Evolutionary conservation across 2,113 vertebrate species (phyloP), one percentile per base, ranked within the genome.

Genomic region (Mormyrus lacerda): DNA sequence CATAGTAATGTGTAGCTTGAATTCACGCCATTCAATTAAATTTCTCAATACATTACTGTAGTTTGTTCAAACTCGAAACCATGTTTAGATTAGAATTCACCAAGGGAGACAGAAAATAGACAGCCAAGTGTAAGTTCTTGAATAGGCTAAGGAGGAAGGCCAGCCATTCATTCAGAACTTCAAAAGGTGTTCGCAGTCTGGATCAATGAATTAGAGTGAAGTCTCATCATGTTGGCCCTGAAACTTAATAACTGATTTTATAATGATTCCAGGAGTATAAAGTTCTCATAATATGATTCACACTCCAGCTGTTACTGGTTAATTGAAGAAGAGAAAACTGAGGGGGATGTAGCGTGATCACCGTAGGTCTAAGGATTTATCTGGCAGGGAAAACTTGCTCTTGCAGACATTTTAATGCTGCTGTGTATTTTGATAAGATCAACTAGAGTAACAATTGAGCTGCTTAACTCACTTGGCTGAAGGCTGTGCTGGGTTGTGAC

Each of bases 361-460:
- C 35, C 8, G 73, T 19, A 79, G 15, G 35, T 19, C 35, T 39
- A 19, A 76, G 69, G 35, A 5, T 76, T 76, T 76, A 39, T 84
- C 21, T 85, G 15, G 44, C 21, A 50, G 44, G 83, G 21, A 27
- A 85, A 48, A 85, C 44, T 84, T 84, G 44, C 83, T 44, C 44
- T 85, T 44, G 73, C 31, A 42, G 73, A 42, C 35, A 79, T 79
- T 47, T 50, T 47, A 31, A 48, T 85, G 44, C 83, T 11, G 45
- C 83, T 85, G n/a, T 50, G 24, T 85, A 47, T 50, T 85, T 85
- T 48, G 83, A 85, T 85, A 85, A 85, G 35, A 79, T 79, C 83
- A 50, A 15, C 44, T 50, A n/a, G 21, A 47, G 44, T 47, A 50
- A 85, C n/a, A 48, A 85, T 85, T 42, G 31, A 79, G 73, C 73